Evolutionary conservation across 64 coral and sea anemone genomes (phyloP), one percentile per base, ranked within the genome.

Genomic region (Astreopora myriophthalma): DNA sequence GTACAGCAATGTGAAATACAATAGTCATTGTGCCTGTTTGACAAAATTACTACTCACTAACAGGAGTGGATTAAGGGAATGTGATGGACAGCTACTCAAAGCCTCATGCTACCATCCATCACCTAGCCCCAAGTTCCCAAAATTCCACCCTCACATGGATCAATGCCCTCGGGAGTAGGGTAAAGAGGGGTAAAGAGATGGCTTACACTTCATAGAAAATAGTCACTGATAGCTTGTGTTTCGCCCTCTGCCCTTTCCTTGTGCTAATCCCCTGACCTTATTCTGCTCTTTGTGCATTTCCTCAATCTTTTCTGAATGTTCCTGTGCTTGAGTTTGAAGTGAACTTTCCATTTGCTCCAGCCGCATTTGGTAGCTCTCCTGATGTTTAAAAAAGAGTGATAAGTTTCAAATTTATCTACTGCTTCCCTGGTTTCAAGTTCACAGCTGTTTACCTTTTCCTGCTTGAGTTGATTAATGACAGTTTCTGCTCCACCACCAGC

Each of bases 401-500:
- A 10, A 55, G 51, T 16, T 55, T 19, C 16, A 16, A 19, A 3
- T 55, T 55, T 16, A 1, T 64, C 5, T 16, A 26, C 5, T 24
- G 12, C 8, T 16, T 24, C 24, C 4, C 5, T 46, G 11, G 42
- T 64, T 64, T 22, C 17, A 64, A 31, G n/a, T 16, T 30, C 10
- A 25, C 34, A 42, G 3, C 24, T 5, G 14, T n/a, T 81, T 49
- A 98, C 96, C 90, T 99, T 99, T 91, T 99, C 97, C 85, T 95
- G 90, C n/a, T 93, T 90, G 5, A 99, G 83, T 49, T 99, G 97
- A 66, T 93, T 90, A 12, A 99, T 99, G 3, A 94, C 91, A 48
- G 97, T 99, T 62, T 92, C 94, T 63, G 91, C 86, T 86, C 97
- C 97, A 71, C 95, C 97, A 63, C 97, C 97, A 28, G 94, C 94